These are phyloP conservation scores for Girardia tigrina DNA, from an alignment of 2,888 invertebrate genomes.

Conservation along the genomic window DNA sequence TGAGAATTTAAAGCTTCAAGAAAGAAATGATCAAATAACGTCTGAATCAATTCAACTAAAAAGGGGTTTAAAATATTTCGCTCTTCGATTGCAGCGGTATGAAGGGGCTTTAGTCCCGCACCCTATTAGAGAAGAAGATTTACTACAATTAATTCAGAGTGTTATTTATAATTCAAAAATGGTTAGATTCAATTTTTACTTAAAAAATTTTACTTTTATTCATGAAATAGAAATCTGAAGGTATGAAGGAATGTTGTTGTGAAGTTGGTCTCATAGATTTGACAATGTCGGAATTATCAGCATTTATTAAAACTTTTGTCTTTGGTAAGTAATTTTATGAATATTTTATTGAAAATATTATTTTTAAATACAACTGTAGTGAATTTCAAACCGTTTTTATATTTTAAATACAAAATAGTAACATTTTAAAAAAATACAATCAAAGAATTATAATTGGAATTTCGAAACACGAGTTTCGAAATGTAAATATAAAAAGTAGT, in stretches of 20 bases:
- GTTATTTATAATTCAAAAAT: background rate
- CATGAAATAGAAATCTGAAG: background rate
- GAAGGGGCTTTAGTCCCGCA: constrained; percentile 52
- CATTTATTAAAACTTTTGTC: background rate
- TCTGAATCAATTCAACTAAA: constrained; percentile 48
- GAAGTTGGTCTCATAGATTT: background rate
- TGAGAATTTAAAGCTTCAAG: constrained; percentile 65
- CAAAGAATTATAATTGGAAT: too few relatives aligned
- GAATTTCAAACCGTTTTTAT: too few relatives aligned
- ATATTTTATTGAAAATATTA: too few relatives aligned
- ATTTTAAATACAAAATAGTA: too few relatives aligned
- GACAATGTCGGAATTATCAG: background rate
- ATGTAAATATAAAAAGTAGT: too few relatives aligned
- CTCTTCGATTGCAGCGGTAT: constrained; percentile 62
- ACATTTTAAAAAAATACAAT: too few relatives aligned
- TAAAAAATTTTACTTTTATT: background rate
- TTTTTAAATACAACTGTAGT: too few relatives aligned
- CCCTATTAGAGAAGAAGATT: constrained; percentile 42
- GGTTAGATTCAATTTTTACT: background rate
- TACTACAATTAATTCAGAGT: constrained; percentile 2
- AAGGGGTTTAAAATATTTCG: constrained; percentile 61
- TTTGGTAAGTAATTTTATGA: constrained; percentile 17
- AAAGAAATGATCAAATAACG: constrained; percentile 58
- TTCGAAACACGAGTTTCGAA: too few relatives aligned
- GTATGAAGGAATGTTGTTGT: background rate